These are phyloP conservation scores for Tenthredo amoena DNA, from an alignment of 2,888 invertebrate genomes.

Conservation along the genomic window DNA sequence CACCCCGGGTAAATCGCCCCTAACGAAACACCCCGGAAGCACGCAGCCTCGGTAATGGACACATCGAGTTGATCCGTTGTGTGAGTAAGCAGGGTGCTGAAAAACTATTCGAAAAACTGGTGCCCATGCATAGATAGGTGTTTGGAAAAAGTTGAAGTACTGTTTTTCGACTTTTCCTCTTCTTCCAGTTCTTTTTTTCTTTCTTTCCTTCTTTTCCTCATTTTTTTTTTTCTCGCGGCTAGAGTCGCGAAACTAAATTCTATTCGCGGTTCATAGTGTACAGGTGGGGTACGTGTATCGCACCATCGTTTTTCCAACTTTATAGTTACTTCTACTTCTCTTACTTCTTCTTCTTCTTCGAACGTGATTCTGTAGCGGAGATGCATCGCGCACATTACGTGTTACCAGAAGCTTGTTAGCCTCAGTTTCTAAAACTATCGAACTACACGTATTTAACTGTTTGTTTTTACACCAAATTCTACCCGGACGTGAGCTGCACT, in stretches of 20 bases:
- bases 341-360: constrained; percentile 60
- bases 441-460: background rate
- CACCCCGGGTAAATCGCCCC: constrained; percentile 23
- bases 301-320: constrained; percentile 60
- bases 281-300: constrained; percentile 54
- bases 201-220: background rate
- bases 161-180: background rate
- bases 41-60: constrained; percentile 15
- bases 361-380: constrained; percentile 71
- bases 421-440: background rate
- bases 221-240: background rate
- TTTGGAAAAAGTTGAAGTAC: background rate
- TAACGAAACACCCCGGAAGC: constrained; percentile 12
- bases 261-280: background rate
- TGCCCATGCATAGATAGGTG: background rate
- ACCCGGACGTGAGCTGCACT: constrained; percentile 24
- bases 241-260: background rate
- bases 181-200: background rate
- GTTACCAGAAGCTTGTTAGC: constrained; percentile 59
- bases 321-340: constrained; percentile 58
- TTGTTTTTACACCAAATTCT: constrained; percentile 17
- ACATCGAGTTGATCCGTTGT: background rate
- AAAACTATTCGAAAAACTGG: background rate
- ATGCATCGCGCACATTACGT: constrained; percentile 73
- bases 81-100: background rate